These are phyloP conservation scores for Pandemis corylana DNA, from an alignment of 2,888 invertebrate genomes.

Conservation along the genomic window DNA sequence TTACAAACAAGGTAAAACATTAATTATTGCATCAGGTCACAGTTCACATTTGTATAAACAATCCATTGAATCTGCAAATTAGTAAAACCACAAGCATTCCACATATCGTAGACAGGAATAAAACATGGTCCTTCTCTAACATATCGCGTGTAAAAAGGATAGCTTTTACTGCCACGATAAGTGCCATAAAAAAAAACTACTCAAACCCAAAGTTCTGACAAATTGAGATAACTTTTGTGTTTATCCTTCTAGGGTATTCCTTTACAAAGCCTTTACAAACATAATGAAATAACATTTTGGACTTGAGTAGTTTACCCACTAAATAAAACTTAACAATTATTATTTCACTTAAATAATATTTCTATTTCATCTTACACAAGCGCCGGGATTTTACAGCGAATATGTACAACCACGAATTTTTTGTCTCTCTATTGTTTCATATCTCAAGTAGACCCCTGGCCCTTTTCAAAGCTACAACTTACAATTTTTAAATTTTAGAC, in stretches of 20 bases:
- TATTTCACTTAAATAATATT: constrained; percentile 49
- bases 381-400: background rate
- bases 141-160: background rate
- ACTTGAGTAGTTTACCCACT: constrained; percentile 34
- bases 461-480: too few relatives aligned
- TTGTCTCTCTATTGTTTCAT: background rate
- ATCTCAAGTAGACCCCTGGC: too few relatives aligned
- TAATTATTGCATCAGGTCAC: constrained; percentile 50
- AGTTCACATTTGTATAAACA: constrained; percentile 25
- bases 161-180: background rate
- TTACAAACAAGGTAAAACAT: constrained; percentile 49
- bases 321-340: constrained; percentile 61
- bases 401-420: background rate
- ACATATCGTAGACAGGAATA: background rate
- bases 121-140: background rate
- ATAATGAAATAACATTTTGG: background rate
- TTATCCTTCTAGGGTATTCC: too few relatives aligned
- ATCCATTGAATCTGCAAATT: constrained; percentile 12
- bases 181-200: background rate
- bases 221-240: too few relatives aligned
- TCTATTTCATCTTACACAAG: background rate
- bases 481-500: too few relatives aligned
- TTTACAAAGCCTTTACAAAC: too few relatives aligned
- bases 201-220: background rate
- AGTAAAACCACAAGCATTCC: background rate